A percentile compares a stretch with the other conserved stretches of the same genome.
Evolutionary conservation across 1,140 invertebrate genomes (phyloP).

Genomic region (Plectus sambesii): DNA sequence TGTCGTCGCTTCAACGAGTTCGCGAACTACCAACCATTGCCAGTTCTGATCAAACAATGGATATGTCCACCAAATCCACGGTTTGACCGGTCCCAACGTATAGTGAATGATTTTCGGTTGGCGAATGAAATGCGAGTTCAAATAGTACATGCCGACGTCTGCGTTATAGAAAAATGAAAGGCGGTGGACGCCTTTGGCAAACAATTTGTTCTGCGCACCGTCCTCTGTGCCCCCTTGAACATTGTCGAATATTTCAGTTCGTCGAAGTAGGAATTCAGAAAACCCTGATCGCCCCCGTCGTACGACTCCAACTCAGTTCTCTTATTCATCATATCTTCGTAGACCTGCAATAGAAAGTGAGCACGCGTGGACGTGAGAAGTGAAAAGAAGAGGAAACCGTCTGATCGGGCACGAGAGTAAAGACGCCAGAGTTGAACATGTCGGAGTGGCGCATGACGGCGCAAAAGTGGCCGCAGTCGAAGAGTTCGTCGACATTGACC

Average conservation of each 20-base stretch:
- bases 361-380: too few species aligned
- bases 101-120: constrained; percentile 32
- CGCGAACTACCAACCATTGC: too few species aligned
- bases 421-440: constrained; percentile 34
- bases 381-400: constrained; percentile 13
- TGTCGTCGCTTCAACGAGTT: too few species aligned
- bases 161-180: constrained; percentile 29
- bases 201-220: not conserved
- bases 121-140: constrained; percentile 21
- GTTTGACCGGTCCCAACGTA: constrained; percentile 29
- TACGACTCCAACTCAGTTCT: constrained; percentile 18
- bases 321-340: constrained; percentile 24
- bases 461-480: constrained; percentile 30
- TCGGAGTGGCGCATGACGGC: constrained; percentile 32
- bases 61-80: constrained; percentile 33
- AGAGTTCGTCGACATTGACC: constrained; percentile 24
- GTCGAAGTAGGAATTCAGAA: constrained; percentile 29
- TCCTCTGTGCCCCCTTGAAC: constrained; percentile 29
- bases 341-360: constrained; percentile 19
- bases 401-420: constrained; percentile 26
- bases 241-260: constrained; percentile 30
- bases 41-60: too few species aligned
- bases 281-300: constrained; percentile 35
- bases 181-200: constrained; percentile 12
- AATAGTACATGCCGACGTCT: constrained; percentile 34